A percentile compares a stretch with the other conserved stretches of the same genome.
phyloP scores from a whole-genome alignment of 2,113 vertebrate species.

The Sciurus niger region DNA sequence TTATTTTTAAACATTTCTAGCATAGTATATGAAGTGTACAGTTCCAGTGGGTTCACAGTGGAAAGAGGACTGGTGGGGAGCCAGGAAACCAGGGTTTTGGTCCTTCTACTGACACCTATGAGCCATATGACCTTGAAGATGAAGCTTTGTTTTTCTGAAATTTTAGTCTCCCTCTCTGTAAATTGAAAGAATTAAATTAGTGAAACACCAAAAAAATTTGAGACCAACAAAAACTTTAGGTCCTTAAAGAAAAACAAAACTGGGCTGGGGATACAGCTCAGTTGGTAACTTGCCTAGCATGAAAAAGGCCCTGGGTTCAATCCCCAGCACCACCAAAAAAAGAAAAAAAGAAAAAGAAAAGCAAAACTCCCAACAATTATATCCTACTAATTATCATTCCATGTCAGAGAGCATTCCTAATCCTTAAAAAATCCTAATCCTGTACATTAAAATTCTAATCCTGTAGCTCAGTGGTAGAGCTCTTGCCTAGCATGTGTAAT shows the following conservation, averaged over 20 bases:
- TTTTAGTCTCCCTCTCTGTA: slow-evolving; percentile 14
- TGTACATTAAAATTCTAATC: too few relatives aligned
- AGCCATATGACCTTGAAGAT: background rate
- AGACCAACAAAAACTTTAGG: background rate
- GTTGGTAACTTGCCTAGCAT: too few relatives aligned
- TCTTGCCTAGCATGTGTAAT: background rate
- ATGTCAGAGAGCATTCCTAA: background rate
- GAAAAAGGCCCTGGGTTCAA: too few relatives aligned
- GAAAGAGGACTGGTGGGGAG: background rate
- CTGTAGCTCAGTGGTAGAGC: background rate
- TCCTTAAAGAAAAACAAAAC: slow-evolving; percentile 5
- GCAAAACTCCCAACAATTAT: background rate
- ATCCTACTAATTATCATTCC: slow-evolving; percentile 38
- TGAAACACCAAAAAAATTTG: slow-evolving; percentile 13
- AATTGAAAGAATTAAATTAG: background rate
- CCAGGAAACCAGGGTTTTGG: background rate
- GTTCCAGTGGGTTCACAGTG: background rate
- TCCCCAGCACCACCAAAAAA: too few relatives aligned
- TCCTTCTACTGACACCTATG: background rate
- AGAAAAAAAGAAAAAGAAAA: background rate
- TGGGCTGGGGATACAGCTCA: too few relatives aligned
- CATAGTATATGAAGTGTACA: background rate
- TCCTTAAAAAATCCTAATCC: background rate
- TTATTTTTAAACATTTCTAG: slow-evolving; percentile 37
- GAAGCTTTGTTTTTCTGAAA: background rate